Base-by-base conservation (phyloP, 92 coral and sea anemone genomes). In the Actinostola sp. region DNA sequence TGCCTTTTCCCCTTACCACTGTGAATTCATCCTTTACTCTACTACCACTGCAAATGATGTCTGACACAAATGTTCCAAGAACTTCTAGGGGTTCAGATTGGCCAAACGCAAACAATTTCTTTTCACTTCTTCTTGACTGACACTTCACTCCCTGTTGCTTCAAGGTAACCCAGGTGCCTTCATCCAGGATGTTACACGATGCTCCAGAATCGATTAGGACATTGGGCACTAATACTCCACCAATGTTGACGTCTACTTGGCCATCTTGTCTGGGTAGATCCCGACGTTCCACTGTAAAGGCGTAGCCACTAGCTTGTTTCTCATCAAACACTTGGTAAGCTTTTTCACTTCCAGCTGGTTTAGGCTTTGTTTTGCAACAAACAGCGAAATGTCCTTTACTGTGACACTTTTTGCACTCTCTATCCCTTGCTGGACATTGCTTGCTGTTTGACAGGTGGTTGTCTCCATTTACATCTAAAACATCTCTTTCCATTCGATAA, bases 11-110 rank as follows among this genome's bases (percentile, higher is more conserved):
- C 25, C 77, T 21, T 16, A 87, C 60, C 29, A 82, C 88, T 9
- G 77, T 65, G 49, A 87, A 87, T 58, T 86, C 86, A 69, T 31
- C 86, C n/a, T 49, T 77, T 43, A 78, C 34, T 21, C 49, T 70
- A 59, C 74, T 77, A 4, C 84, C 77, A 34, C 45, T 62, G 38
- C 75, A 71, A 61, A 48, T 38, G 35, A 72, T 72, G 30, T 81
- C 62, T 5, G 70, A 27, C 19, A 19, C 61, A 65, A 81, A 81
- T 44, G 76, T 64, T 33, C 87, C 81, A 2, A 38, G 42, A 15
- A 57, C 70, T 39, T 55, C 75, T 20, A 73, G 38, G 17, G 87
- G 79, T 29, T 76, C 56, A 1, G 24, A 29, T 33, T 48, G 52
- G 50, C 66, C 76, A 67, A 39, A 76, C 6, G 82, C 66, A 67